Conservation (phyloP, 1,140 invertebrate species). For the Dendroctonus ponderosae region DNA sequence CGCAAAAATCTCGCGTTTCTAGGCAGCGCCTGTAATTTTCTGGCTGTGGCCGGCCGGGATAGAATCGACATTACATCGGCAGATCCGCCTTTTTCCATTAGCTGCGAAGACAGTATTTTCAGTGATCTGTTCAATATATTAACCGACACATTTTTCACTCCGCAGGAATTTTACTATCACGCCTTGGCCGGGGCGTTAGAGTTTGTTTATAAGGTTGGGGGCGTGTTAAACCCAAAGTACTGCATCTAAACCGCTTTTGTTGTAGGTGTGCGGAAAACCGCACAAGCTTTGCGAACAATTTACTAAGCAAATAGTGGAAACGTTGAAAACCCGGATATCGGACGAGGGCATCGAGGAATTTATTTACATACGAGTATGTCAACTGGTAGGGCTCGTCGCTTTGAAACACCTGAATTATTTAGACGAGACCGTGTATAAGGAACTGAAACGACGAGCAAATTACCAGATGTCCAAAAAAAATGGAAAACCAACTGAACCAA, state of each 20-base stretch:
- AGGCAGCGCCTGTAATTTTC: constrained; percentile 37
- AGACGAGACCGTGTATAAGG: constrained; percentile 46
- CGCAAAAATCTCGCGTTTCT: constrained; percentile 39
- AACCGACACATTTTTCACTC: constrained; percentile 35
- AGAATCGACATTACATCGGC: constrained; percentile 39
- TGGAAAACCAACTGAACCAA: background rate
- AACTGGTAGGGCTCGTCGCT: constrained; percentile 42
- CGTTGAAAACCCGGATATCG: constrained; percentile 11
- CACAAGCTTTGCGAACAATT: constrained; percentile 39
- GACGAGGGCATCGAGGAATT: constrained; percentile 16
- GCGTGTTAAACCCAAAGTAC: background rate
- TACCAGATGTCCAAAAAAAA: background rate
- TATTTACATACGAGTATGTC: constrained; percentile 36
- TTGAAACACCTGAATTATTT: constrained; percentile 41
- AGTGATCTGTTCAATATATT: constrained; percentile 37
- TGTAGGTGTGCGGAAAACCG: constrained; percentile 44
- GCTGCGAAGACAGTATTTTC: constrained; percentile 38
- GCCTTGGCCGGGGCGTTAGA: constrained; percentile 35
- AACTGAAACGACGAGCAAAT: constrained; percentile 40
- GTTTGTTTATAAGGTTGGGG: constrained; percentile 41
- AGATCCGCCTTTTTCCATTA: constrained; percentile 40
- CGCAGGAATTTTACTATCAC: constrained; percentile 36
- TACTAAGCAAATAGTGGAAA: constrained; percentile 29
- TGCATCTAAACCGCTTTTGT: constrained; percentile 6
- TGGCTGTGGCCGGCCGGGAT: constrained; percentile 37